Evolutionary conservation across 2,888 invertebrate species (phyloP), one percentile per base, ranked within the genome.

Genomic region (Spodoptera littoralis): DNA sequence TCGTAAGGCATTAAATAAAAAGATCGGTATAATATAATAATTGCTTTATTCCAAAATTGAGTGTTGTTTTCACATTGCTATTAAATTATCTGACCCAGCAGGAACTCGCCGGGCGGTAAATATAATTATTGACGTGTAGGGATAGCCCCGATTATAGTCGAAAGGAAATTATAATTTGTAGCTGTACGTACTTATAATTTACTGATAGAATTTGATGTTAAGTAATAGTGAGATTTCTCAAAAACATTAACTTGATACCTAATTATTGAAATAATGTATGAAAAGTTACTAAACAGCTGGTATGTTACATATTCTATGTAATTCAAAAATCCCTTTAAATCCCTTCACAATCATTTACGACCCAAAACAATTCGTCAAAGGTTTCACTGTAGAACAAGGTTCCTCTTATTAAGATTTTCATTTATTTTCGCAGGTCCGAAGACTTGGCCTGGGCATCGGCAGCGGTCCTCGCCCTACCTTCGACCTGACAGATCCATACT

Each of bases 401-500:
- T 18, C 18, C 18, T 18, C 18, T 18, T 1, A 18, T 18, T 18
- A 18, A 18, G 18, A 1, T 22, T 3, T 22, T 3, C 0, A 0
- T 46, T 18, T 22, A 42, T n/a, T 30, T 58, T 79, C 70, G 4
- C 80, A 94, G 94, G 89, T 94, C 0, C 90, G 92, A 13, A 89
- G 93, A 42, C 67, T 93, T 0, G 92, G 93, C 0, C 84, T 93
- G n/a, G 92, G 93, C 1, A 83, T 93, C 12, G 91, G 92, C 18
- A 73, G 77, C 11, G 85, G 81, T 0, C 88, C 88, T 0, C 83
- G 76, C 4, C 92, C 92, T 0, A 88, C 85, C 27, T 95, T 95
- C 75, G 93, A 94, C 80, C 83, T 94, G 8, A 88, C 89, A 9
- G 94, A 95, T 66, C 94, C 94, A 0, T 91, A 94, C 82, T 93